These are phyloP conservation scores for Heliocidaris tuberculata DNA, from an alignment of 35 echinoderm and acorn worm species.

Conservation along the genomic window DNA sequence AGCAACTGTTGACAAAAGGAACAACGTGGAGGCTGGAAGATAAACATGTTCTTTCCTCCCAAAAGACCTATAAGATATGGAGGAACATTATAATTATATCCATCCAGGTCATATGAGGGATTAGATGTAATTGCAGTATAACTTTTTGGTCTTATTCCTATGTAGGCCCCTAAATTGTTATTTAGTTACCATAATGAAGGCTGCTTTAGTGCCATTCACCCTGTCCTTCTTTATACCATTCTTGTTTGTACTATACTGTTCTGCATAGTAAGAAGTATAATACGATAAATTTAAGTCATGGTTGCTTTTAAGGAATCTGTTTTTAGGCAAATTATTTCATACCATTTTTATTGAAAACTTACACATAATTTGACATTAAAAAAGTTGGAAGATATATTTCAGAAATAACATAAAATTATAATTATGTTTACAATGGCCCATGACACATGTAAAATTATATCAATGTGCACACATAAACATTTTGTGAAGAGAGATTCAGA, in stretches of 20 bases:
- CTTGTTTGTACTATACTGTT: not conserved
- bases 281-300: too few relatives aligned
- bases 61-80: not conserved
- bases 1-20: not conserved
- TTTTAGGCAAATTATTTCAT: too few relatives aligned
- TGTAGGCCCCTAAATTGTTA: not conserved
- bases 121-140: not conserved
- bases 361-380: too few relatives aligned
- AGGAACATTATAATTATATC: not conserved
- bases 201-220: not conserved
- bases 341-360: too few relatives aligned
- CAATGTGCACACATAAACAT: too few relatives aligned
- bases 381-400: too few relatives aligned
- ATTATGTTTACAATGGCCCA: too few relatives aligned
- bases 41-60: not conserved
- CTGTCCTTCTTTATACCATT: not conserved
- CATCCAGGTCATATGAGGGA: not conserved
- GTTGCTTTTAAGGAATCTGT: too few relatives aligned
- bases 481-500: too few relatives aligned
- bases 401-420: too few relatives aligned
- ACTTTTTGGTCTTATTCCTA: not conserved
- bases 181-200: not conserved
- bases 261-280: too few relatives aligned
- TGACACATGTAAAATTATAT: too few relatives aligned
- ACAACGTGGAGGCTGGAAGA: not conserved